These are phyloP conservation scores for Cantharis lateralis DNA, from an alignment of 2,888 invertebrate species.

Conservation along the genomic window DNA sequence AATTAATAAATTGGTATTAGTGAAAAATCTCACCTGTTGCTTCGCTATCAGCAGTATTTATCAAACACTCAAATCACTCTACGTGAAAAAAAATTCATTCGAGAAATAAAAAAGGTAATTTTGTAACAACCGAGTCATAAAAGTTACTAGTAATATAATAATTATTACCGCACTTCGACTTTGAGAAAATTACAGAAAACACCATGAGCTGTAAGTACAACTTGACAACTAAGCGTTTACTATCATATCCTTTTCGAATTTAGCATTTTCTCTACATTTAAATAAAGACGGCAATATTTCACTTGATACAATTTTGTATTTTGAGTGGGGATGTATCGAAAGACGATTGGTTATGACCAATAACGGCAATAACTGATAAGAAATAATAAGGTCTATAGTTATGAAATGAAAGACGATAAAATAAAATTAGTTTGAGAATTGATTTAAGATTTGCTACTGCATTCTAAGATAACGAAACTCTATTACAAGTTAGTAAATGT, in stretches of 20 bases:
- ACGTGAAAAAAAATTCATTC: background rate
- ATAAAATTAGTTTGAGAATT: constrained; percentile 8
- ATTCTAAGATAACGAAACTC: background rate
- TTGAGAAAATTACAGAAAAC: constrained; percentile 18
- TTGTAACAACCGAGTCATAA: background rate
- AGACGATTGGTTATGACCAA: constrained; percentile 44
- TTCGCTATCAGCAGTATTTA: background rate
- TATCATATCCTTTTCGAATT: constrained; percentile 5
- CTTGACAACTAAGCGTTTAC: background rate
- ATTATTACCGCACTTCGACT: constrained; percentile 5
- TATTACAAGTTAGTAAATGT: background rate
- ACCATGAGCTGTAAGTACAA: background rate
- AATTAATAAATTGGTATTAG: background rate
- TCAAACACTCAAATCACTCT: background rate
- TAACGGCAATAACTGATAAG: constrained; percentile 50
- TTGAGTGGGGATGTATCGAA: constrained; percentile 27
- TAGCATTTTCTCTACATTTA: background rate
- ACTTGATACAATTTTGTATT: background rate
- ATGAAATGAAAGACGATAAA: constrained; percentile 23
- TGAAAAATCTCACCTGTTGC: background rate
- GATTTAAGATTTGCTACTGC: background rate
- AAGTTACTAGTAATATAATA: background rate
- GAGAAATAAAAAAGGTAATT: background rate
- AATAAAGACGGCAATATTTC: constrained; percentile 1
- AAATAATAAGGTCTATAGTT: constrained; percentile 32